These are phyloP conservation scores for Oreocharis arfaki DNA, from an alignment of 2,113 vertebrate species.

Conservation along the genomic window DNA sequence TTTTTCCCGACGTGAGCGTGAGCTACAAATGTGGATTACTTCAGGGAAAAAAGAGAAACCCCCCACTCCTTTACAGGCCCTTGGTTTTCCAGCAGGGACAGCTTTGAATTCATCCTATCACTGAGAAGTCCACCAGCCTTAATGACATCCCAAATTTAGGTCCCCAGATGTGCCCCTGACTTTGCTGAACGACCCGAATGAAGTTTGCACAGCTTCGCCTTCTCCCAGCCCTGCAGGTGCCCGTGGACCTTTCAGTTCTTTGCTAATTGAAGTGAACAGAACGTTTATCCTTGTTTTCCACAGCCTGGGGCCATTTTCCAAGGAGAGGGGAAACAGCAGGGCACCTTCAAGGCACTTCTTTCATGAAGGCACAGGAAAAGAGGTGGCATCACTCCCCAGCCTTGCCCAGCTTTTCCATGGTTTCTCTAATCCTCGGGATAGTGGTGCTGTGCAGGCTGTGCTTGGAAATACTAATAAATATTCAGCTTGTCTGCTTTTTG, in stretches of 20 bases:
- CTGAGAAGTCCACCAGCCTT: not conserved
- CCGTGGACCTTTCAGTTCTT: not conserved
- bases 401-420: not conserved
- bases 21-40: not conserved
- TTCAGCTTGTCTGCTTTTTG: not conserved
- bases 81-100: not conserved
- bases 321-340: not conserved
- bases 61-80: not conserved
- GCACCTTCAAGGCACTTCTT: not conserved
- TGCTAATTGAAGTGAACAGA: not conserved
- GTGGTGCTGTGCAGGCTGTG: not conserved
- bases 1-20: not conserved
- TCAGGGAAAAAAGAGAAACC: not conserved
- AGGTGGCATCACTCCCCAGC: not conserved
- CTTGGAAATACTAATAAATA: not conserved
- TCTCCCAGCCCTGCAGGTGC: not conserved
- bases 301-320: not conserved
- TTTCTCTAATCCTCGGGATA: not conserved
- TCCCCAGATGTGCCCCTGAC: not conserved
- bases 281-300: not conserved
- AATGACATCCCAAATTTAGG: not conserved
- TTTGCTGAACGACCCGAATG: accelerated
- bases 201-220: not conserved
- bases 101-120: not conserved
- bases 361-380: not conserved